phyloP scores from a whole-genome alignment of 1,140 invertebrate genomes.

The Drosophila erecta region DNA sequence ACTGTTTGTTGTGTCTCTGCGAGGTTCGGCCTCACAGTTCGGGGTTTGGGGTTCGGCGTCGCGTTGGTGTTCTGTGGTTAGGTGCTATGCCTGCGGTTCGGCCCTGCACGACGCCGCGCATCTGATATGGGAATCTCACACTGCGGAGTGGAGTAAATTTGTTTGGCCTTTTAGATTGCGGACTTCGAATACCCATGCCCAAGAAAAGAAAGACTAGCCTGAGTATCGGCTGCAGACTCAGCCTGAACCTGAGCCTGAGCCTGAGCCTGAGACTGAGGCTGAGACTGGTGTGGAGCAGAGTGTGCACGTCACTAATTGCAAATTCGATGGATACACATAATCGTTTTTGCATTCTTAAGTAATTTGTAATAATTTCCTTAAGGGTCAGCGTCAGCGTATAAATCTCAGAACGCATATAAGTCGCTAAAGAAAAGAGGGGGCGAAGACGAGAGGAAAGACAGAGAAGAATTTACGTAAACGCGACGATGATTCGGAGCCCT shows the following conservation, averaged over 20 bases:
- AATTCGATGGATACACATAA: conserved; percentile 85
- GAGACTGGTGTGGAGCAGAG: conserved; percentile 58
- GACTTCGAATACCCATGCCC: conserved; percentile 10
- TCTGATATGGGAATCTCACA: conserved; percentile 73
- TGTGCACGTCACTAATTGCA: conserved; percentile 84
- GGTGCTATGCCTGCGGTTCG: conserved; percentile 56
- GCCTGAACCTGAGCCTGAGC: conserved; percentile 13
- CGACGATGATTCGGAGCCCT: conserved; percentile 29
- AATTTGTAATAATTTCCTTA: conserved; percentile 85
- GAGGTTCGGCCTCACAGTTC: conserved; percentile 25
- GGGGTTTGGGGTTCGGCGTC: conserved; percentile 26
- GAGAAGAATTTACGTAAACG: conserved; percentile 61
- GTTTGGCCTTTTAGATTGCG: conserved; percentile 46
- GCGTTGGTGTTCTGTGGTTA: conserved; percentile 43
- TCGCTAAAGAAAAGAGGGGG: conserved; percentile 48
- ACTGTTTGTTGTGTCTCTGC: conserved; percentile 57
- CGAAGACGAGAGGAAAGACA: conserved; percentile 20
- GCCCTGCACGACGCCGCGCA: conserved; percentile 52
- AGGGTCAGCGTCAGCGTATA: conserved; percentile 81
- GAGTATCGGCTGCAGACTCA: conserved; percentile 12
- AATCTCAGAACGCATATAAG: conserved; percentile 72
- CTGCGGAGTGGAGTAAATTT: conserved; percentile 49
- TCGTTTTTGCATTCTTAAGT: conserved; percentile 85
- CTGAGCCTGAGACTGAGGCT: conserved; percentile 17
- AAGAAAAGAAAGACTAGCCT: conserved; percentile 20